Percentiles rank a stretch among this genome's conserved stretches.
phyloP scores from a whole-genome alignment of 2,797 vertebrate species.

The Periophthalmus magnuspinnatus region DNA sequence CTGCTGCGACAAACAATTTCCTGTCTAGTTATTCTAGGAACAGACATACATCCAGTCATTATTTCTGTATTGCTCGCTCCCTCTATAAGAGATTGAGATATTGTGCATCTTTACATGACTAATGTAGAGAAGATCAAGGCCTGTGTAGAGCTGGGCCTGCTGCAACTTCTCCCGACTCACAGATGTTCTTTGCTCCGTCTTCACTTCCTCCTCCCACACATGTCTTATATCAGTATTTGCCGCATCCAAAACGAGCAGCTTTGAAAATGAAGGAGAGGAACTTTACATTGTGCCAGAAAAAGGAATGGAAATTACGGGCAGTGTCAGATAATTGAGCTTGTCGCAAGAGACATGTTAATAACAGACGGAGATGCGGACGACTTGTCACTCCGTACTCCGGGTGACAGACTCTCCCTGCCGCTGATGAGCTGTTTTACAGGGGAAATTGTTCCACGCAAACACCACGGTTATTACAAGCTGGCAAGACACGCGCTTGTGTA shows the following conservation, averaged over 20 bases:
- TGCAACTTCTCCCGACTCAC: constrained; percentile 85
- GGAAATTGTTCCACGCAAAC: constrained; percentile 86
- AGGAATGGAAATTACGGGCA: constrained; percentile 87
- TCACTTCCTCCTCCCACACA: constrained; percentile 77
- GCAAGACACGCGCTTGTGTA: constrained; percentile 81
- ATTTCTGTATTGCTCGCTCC: background rate
- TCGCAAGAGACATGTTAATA: constrained; percentile 87
- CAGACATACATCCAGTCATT: constrained; percentile 6
- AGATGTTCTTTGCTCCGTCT: constrained; percentile 73
- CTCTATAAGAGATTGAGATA: constrained; percentile 10
- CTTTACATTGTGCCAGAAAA: constrained; percentile 86
- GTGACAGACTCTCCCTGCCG: constrained; percentile 85
- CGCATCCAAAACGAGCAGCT: constrained; percentile 78
- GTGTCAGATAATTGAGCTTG: constrained; percentile 90
- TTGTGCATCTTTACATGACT: constrained; percentile 25
- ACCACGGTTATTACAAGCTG: constrained; percentile 84
- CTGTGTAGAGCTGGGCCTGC: constrained; percentile 63
- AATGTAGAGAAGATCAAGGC: constrained; percentile 37
- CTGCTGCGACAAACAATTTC: constrained; percentile 1
- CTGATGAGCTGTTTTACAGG: constrained; percentile 88
- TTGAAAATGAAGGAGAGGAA: constrained; percentile 84
- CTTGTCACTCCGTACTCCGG: constrained; percentile 82
- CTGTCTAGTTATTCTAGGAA: constrained; percentile 3
- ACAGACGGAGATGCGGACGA: constrained; percentile 84
- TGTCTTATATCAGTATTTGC: constrained; percentile 81